Conservation (phyloP, 2,113 vertebrate genomes). For the Ammodytes dubius region DNA sequence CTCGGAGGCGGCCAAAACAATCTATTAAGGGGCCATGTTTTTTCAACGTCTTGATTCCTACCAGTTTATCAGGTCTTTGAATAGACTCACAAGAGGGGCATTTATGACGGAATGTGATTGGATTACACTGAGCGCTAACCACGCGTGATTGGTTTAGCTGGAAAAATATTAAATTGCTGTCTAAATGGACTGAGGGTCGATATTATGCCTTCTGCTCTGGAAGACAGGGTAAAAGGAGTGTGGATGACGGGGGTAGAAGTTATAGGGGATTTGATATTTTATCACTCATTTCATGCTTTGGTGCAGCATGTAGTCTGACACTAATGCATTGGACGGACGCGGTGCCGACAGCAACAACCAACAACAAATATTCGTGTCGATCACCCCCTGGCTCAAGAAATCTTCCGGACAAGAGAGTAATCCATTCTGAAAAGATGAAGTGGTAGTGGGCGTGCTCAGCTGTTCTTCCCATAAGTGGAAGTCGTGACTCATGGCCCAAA, state of each 20-base stretch:
- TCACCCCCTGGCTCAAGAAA: slow-evolving; percentile 69
- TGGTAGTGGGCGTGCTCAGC: slow-evolving; percentile 67
- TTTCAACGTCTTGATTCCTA: slow-evolving; percentile 81
- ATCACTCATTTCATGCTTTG: slow-evolving; percentile 81
- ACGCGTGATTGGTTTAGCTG: slow-evolving; percentile 85
- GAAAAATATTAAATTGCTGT: slow-evolving; percentile 86
- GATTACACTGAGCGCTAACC: slow-evolving; percentile 84
- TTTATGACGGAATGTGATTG: slow-evolving; percentile 81
- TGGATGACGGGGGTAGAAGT: slow-evolving; percentile 31
- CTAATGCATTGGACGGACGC: slow-evolving; percentile 79
- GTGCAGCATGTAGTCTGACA: slow-evolving; percentile 77
- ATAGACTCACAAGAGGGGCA: slow-evolving; percentile 72
- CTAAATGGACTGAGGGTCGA: slow-evolving; percentile 79
- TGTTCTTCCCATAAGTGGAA: slow-evolving; percentile 66
- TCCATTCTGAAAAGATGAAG: slow-evolving; percentile 72
- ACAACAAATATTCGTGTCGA: slow-evolving; percentile 71
- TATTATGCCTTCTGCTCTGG: slow-evolving; percentile 74
- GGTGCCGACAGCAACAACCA: slow-evolving; percentile 72
- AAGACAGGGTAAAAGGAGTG: slow-evolving; percentile 43
- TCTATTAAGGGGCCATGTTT: slow-evolving; percentile 81
- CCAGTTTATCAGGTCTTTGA: slow-evolving; percentile 80
- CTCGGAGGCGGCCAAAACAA: slow-evolving; percentile 78
- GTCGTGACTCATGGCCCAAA: slow-evolving; percentile 62
- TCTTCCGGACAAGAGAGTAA: slow-evolving; percentile 64
- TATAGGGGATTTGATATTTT: slow-evolving; percentile 82